Conservation (phyloP, 2,888 invertebrate species). For the Xestia rhomboidea region DNA sequence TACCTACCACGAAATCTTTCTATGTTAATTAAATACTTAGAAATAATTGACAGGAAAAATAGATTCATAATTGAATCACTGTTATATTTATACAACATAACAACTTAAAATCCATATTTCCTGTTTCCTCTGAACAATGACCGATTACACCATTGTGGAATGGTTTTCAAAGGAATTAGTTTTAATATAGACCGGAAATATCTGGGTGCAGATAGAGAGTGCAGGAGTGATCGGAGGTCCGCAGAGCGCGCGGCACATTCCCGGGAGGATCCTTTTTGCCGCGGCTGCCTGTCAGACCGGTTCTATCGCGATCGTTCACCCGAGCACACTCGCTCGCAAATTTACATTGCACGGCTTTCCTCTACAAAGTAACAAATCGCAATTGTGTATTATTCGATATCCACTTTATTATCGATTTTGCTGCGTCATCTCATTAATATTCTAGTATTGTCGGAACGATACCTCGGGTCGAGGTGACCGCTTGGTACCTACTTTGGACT, state of each 20-base stretch:
- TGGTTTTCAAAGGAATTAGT: constrained; percentile 50
- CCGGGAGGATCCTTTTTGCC: constrained; percentile 85
- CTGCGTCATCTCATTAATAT: constrained; percentile 61
- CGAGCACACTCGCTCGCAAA: constrained; percentile 79
- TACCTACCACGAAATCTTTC: constrained; percentile 21
- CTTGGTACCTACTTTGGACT: constrained; percentile 11
- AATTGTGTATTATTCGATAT: constrained; percentile 61
- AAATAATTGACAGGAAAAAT: constrained; percentile 38
- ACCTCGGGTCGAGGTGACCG: constrained; percentile 23
- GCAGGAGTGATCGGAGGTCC: constrained; percentile 60
- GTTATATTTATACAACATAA: constrained; percentile 13
- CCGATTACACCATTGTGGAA: constrained; percentile 44
- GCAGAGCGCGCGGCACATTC: constrained; percentile 72
- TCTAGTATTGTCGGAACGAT: constrained; percentile 49
- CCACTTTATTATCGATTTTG: constrained; percentile 51
- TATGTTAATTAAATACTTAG: constrained; percentile 10
- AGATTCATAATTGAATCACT: constrained; percentile 33
- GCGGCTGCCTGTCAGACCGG: constrained; percentile 81
- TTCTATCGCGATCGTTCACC: constrained; percentile 87
- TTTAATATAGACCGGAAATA: constrained; percentile 79
- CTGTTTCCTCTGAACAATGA: constrained; percentile 46
- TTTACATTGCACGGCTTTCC: constrained; percentile 75
- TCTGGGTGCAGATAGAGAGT: constrained; percentile 72
- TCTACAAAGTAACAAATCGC: constrained; percentile 72
- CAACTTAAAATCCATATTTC: constrained; percentile 46